phyloP scores from a whole-genome alignment of 2,113 vertebrate species.

The Synodontis membranacea region DNA sequence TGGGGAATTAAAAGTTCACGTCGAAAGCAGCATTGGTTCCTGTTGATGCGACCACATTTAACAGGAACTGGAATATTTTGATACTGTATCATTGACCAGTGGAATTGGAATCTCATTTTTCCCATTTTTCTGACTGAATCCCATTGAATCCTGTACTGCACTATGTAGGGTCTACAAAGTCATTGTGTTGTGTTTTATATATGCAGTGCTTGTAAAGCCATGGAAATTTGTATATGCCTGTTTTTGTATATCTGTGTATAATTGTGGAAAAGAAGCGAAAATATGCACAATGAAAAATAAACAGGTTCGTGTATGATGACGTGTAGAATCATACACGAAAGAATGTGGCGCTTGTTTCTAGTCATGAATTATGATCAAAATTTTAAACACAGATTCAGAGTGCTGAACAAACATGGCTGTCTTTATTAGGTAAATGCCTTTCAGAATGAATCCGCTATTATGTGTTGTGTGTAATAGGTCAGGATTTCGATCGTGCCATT shows the following conservation, averaged over 20 bases:
- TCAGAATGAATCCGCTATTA: background rate
- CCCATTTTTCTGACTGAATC: too few species aligned
- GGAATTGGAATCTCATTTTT: background rate
- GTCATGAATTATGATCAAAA: background rate
- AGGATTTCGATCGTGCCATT: background rate
- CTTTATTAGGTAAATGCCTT: background rate
- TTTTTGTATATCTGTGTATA: too few species aligned
- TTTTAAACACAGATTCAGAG: background rate
- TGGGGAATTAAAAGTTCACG: background rate
- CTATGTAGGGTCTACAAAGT: too few species aligned
- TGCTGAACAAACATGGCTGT: background rate
- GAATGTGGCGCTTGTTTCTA: too few species aligned
- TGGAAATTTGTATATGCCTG: background rate
- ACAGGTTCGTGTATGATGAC: background rate
- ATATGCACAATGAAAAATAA: background rate
- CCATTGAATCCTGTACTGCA: too few species aligned
- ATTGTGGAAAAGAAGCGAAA: background rate
- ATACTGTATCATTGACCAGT: background rate
- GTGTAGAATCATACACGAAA: too few species aligned
- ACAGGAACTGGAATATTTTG: background rate
- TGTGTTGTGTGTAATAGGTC: slow-evolving; percentile 18
- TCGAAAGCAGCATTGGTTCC: background rate
- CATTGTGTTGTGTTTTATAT: too few species aligned
- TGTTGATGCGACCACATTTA: background rate
- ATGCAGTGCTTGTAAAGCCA: too few species aligned